These are phyloP conservation scores for Egretta garzetta DNA, from an alignment of 2,113 vertebrate species.

Conservation along the genomic window DNA sequence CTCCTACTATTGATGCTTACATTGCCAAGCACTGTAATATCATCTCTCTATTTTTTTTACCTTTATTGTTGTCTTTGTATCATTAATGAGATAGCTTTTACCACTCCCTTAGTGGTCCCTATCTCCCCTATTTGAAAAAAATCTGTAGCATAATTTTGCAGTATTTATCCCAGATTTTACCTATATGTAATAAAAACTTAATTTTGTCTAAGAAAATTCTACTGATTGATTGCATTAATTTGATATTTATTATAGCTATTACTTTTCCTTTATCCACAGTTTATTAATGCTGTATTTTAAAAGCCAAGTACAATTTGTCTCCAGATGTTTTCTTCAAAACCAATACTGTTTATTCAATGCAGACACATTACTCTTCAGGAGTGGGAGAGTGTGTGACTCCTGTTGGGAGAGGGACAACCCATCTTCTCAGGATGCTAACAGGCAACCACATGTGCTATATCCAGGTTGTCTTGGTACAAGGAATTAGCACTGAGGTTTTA, in stretches of 20 bases:
- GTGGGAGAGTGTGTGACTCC: background rate
- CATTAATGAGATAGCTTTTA: background rate
- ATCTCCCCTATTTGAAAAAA: background rate
- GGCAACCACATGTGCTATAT: background rate
- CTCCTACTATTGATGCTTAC: background rate
- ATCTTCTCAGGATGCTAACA: background rate
- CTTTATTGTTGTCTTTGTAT: background rate
- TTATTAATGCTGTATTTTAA: background rate
- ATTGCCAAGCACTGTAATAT: background rate
- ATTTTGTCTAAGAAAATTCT: background rate
- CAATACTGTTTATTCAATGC: background rate
- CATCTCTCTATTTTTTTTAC: no score
- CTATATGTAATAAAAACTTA: background rate
- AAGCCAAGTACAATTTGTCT: background rate
- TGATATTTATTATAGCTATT: background rate
- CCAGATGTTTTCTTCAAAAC: background rate
- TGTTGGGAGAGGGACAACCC: background rate
- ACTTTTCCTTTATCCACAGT: background rate
- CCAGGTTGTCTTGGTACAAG: background rate
- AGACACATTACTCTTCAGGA: background rate
- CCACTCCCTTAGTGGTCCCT: background rate
- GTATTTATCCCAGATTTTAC: background rate
- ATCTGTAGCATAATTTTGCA: background rate
- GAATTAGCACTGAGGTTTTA: background rate
- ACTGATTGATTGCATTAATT: background rate